Evolutionary conservation across 2,113 vertebrate species (phyloP).

Genomic region (cat (Felis catus)): F.catus_Fca126_mat1.0 CM031419.1:118779001-118779500

Average conservation of each 20-base stretch:
- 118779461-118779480: neutral
- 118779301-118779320: constrained; percentile 88
- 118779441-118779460: neutral
- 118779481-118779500: neutral
- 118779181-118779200: neutral
- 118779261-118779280: constrained; percentile 93
- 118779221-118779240: constrained; percentile 96
- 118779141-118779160: neutral
- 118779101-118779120: neutral
- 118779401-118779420: neutral
- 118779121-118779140: neutral
- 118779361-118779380: neutral
- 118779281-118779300: constrained; percentile 95
- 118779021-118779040: neutral
- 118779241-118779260: constrained; percentile 96
- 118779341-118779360: constrained; percentile 82
- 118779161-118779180: accelerated
- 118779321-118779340: constrained; percentile 84
- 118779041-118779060: neutral
- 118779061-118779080: neutral
- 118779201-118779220: constrained; percentile 88
- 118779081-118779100: neutral
- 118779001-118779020: neutral
- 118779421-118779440: accelerated
- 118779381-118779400: neutral